Evolutionary conservation across 2,888 invertebrate species (phyloP).

Genomic region (Hymenopus coronatus): DNA sequence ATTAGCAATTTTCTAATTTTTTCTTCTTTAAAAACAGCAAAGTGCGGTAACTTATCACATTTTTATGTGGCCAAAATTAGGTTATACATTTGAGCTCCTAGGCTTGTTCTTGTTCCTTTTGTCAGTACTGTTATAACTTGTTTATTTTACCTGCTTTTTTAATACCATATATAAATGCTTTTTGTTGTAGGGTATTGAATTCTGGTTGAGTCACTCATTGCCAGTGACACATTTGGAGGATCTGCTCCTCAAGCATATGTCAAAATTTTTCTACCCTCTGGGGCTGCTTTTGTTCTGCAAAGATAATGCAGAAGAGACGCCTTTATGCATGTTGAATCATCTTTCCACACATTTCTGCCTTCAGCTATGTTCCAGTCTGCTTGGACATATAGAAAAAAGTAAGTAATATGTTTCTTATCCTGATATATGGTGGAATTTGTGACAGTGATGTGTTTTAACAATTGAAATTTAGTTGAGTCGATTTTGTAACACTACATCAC

Average conservation of each 20-base stretch:
- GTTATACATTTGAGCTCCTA: no score
- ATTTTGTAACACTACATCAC: no score
- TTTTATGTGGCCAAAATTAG: no score
- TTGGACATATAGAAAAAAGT: conserved; percentile 34
- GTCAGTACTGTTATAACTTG: not conserved
- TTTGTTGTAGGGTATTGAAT: conserved; percentile 42
- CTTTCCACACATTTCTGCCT: conserved; percentile 35
- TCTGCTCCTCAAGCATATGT: conserved; percentile 56
- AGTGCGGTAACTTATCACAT: no score
- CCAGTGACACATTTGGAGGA: conserved; percentile 54
- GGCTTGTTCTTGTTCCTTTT: not conserved
- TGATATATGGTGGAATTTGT: no score
- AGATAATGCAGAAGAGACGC: not conserved
- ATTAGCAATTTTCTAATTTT: no score
- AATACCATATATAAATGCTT: not conserved
- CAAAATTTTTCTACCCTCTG: conserved; percentile 41
- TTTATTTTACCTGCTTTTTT: not conserved
- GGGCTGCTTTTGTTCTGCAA: conserved; percentile 34
- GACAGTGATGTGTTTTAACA: no score
- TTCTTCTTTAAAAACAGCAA: no score
- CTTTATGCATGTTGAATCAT: conserved; percentile 27
- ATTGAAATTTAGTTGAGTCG: no score
- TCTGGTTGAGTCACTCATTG: conserved; percentile 49
- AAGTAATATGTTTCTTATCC: conserved; percentile 13
- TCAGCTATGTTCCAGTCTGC: conserved; percentile 33